Percentiles rank a stretch among this genome's conserved stretches.
These are phyloP conservation scores for Muscicapa adusta DNA, from an alignment of 2,113 vertebrate genomes.

Conservation along the genomic window DNA sequence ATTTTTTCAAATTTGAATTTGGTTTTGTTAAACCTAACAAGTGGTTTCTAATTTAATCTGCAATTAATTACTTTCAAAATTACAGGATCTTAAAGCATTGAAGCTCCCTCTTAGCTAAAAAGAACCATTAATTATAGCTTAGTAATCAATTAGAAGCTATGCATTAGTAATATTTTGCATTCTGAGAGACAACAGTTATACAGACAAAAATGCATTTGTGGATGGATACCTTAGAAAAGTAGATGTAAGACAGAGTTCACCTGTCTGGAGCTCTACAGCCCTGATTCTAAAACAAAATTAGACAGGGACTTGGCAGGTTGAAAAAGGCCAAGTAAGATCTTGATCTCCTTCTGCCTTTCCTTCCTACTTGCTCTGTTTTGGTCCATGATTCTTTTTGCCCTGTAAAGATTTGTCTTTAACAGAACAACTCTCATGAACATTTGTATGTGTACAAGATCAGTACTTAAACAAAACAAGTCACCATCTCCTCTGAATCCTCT, in stretches of 20 bases:
- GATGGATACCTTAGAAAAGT: not conserved
- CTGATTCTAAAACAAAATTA: not conserved
- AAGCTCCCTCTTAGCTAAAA: not conserved
- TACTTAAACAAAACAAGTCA: not conserved
- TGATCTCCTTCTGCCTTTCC: not conserved
- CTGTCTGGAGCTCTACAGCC: not conserved
- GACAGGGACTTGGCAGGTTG: not conserved
- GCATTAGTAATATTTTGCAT: not conserved
- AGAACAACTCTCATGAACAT: not conserved
- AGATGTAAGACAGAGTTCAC: not conserved
- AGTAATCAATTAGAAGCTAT: not conserved
- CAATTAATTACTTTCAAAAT: not conserved
- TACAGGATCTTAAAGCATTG: not conserved
- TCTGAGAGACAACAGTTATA: not conserved
- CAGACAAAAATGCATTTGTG: not conserved
- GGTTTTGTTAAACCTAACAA: not conserved
- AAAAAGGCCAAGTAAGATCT: not conserved
- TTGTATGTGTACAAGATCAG: not conserved
- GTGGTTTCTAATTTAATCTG: not conserved
- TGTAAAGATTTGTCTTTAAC: not conserved
- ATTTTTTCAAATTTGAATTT: not conserved
- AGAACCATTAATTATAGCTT: not conserved
- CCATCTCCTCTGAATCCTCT: not conserved
- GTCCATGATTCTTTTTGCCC: not conserved
- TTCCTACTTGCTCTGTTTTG: not conserved